Conservation (phyloP, 2,888 invertebrate genomes). For the Drosophila demipolita region DNA sequence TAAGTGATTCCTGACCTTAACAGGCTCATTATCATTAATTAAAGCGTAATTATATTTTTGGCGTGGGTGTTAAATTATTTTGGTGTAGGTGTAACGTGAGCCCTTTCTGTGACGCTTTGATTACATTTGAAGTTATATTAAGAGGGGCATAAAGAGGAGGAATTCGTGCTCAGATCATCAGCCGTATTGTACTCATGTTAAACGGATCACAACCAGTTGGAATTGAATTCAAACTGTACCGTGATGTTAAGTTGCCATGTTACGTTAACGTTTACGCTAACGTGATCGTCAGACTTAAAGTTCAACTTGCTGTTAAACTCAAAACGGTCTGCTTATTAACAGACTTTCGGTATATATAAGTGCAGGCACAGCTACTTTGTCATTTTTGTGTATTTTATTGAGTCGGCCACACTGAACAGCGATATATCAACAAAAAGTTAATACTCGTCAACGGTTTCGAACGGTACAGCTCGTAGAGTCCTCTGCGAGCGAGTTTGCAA, state of each 20-base stretch:
- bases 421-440: conserved; percentile 58
- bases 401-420: conserved; percentile 47
- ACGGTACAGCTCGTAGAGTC: conserved; percentile 51
- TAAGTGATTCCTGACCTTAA: not conserved
- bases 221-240: not conserved
- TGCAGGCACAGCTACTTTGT: conserved; percentile 26
- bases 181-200: not conserved
- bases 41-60: not conserved
- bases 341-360: conserved; percentile 27
- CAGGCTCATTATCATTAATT: not conserved
- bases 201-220: not conserved
- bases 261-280: conserved; percentile 1
- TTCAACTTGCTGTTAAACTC: conserved; percentile 16
- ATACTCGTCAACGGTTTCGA: conserved; percentile 66
- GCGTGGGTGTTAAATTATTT: not conserved
- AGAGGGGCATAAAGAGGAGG: not conserved
- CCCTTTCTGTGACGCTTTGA: not conserved
- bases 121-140: not conserved
- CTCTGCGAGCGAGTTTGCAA: conserved; percentile 33
- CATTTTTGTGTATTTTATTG: conserved; percentile 14
- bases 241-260: not conserved
- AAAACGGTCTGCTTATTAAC: conserved; percentile 35
- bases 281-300: not conserved
- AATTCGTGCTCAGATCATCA: not conserved
- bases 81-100: not conserved